Evolutionary conservation across 1,140 invertebrate species (phyloP).

Genomic region (Rhizoglyphus robini): DNA sequence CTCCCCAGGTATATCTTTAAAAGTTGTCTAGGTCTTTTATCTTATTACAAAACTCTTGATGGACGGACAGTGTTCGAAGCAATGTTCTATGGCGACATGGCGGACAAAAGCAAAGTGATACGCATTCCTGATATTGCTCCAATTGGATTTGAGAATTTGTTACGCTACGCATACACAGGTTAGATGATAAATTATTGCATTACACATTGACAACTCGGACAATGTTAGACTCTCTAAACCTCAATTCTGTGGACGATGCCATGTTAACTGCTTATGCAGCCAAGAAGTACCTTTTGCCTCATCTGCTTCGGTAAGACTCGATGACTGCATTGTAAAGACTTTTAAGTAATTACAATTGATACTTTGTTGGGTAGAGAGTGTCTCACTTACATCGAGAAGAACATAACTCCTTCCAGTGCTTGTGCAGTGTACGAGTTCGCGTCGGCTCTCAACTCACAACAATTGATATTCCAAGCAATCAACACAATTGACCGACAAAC

Average conservation of each 20-base stretch:
- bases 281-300: constrained; percentile 30
- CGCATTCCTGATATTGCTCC: constrained; percentile 30
- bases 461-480: constrained; percentile 29
- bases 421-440: constrained; percentile 30
- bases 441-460: constrained; percentile 27
- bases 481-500: constrained; percentile 31
- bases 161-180: constrained; percentile 28
- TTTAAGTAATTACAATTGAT: neutral
- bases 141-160: constrained; percentile 30
- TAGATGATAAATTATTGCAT: neutral
- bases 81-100: constrained; percentile 32
- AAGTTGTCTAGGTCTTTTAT: neutral
- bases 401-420: constrained; percentile 29
- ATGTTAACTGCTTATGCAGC: constrained; percentile 30
- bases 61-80: constrained; percentile 30
- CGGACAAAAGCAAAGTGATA: constrained; percentile 31
- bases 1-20: constrained; percentile 21
- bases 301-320: constrained; percentile 26
- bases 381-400: constrained; percentile 29
- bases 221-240: constrained; percentile 28
- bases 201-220: constrained; percentile 2
- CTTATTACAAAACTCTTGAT: constrained; percentile 7
- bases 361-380: constrained; percentile 25
- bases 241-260: constrained; percentile 29
- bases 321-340: neutral